Conservation (phyloP, 2,113 vertebrate genomes). For the Setophaga coronata region DNA sequence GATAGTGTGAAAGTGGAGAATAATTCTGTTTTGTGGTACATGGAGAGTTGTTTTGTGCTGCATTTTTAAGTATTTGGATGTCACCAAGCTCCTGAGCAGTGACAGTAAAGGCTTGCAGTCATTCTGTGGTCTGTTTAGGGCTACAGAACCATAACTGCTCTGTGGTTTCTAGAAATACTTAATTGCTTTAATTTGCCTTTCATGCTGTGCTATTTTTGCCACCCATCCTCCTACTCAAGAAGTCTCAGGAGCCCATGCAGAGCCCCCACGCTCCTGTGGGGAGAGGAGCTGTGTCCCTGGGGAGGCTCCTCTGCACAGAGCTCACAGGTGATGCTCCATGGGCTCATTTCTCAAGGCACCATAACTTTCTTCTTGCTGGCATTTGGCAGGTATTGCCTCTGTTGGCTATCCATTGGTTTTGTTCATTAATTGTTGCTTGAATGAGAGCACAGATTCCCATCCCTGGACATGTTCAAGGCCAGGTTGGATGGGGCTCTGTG, state of each 20-base stretch:
- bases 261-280: fast-evolving
- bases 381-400: not conserved
- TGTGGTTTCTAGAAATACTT: not conserved
- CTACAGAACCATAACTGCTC: not conserved
- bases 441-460: not conserved
- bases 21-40: not conserved
- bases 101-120: not conserved
- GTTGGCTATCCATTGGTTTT: not conserved
- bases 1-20: not conserved
- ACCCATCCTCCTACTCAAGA: not conserved
- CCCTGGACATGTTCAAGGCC: not conserved
- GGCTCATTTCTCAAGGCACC: not conserved
- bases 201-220: not conserved
- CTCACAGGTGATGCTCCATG: fast-evolving
- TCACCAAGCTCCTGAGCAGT: not conserved
- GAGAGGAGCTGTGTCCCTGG: not conserved
- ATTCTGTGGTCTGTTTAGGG: not conserved
- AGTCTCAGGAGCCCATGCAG: fast-evolving
- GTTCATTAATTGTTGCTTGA: not conserved
- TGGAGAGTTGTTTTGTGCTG: not conserved
- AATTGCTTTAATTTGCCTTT: not conserved
- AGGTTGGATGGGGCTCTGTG: not conserved
- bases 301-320: not conserved
- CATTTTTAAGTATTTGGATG: not conserved
- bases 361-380: not conserved